Base-by-base conservation (phyloP, 2,797 vertebrate species). In the Rhinichthys osculus region DNA sequence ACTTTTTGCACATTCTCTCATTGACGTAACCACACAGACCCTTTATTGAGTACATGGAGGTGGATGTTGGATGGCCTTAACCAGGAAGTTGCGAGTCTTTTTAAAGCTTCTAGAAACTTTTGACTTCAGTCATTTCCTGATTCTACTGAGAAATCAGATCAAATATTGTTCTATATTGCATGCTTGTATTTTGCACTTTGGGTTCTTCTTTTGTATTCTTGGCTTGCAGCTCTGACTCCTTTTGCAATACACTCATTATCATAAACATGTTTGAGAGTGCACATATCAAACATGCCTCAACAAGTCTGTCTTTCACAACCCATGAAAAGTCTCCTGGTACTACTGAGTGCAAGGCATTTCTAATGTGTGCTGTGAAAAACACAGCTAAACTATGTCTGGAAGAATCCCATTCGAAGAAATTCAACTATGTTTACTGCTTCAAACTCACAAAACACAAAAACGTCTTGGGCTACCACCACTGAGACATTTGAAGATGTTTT, bases 281-380 rank as follows among this genome's bases (percentile, higher is more conserved):
- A 35, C 64, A 69, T 6, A 42, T 67, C 21, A 81, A 81, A 67
- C 79, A 81, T n/a, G 79, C 44, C 62, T 69, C 78, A 38, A 81
- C 79, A 52, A 4, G 2, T 52, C 64, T 81, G 44, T 81, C 42
- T 69, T 81, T 23, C 62, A 80, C 42, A 50, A 67, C 42, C 5
- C 40, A 23, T 67, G 62, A 33, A 67, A 67, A 47, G 78, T 52
- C 5, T 16, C 19, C 42, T 10, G 10, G 4, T 50, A 16, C 47
- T 52, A 81, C 19, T 52, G 17, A 50, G 3, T 3, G 13, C 1
- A 27, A 59, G 23, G 4, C 19, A 16, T 57, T 57, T 59, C 7
- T 38, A n/a, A 57, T 38, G 33, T 57, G 50, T 77, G 21, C 23
- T 59, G 74, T 77, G 21, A 59, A 23, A n/a, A 77, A 54, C 27